Base-by-base conservation (phyloP, 2,888 invertebrate species). In the Agonopterix arenella region DNA sequence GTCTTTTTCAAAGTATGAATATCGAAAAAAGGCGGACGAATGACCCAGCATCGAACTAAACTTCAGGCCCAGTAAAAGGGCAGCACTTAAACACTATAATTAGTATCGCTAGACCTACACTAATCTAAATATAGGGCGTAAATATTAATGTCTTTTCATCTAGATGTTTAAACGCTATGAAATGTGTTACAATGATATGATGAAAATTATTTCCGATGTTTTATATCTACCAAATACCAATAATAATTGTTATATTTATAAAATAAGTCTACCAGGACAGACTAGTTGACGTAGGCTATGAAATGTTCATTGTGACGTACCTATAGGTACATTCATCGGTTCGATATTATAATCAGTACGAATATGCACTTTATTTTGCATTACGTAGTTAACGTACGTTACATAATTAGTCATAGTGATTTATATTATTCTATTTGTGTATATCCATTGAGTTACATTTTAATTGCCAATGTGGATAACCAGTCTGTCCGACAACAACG, bases 101-200 rank as follows among this genome's bases (percentile, higher is more conserved):
- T 68, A 63, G 69, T 70, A 68, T 62, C 62, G 66, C 74, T 78
- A 66, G 56, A 28, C 63, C 75, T 78, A 76, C 61, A 61, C 73
- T 84, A 81, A 59, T 62, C 73, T 81, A 78, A 66, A 71, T 69
- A 74, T 69, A 77, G 60, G 62, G 73, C 71, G 63, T 80, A 76
- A 80, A 80, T 80, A 75, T 67, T 54, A 28, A 73, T 79, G 78
- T 80, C 65, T 77, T 77, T 78, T 76, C 66, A 66, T 64, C 75
- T 80, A 83, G 64, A 81, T 80, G 79, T 78, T 79, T 79, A 72
- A 70, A 74, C 73, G 74, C 84, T 86, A 88, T 84, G 84, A 86
- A 73, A 85, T 86, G 80, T 85, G 72, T 81, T 62, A 62, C 68
- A 80, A 83, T 83, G 86, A 88, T 86, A 88, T 86, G 85, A 83